Percentiles rank a stretch among this genome's conserved stretches.
Conservation (phyloP, 2,113 vertebrate species). For the Helogale parvula region DNA sequence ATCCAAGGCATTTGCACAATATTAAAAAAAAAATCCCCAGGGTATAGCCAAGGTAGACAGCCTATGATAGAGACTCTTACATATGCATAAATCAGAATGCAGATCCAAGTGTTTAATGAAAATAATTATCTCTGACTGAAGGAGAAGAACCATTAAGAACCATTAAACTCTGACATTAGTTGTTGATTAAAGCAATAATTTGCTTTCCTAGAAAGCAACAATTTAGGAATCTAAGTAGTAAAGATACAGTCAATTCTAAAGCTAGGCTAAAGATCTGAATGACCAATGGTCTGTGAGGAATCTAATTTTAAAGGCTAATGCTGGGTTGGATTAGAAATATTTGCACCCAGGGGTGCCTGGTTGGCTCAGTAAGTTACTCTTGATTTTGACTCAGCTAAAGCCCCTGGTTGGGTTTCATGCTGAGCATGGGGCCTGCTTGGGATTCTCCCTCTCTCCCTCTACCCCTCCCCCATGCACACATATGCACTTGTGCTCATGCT, state of each 20-base stretch:
- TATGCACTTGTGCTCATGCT: too few relatives aligned
- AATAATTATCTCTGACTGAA: slow-evolving; percentile 23
- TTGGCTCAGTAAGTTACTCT: too few relatives aligned
- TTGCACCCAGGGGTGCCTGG: not conserved
- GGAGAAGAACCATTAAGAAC: not conserved
- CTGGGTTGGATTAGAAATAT: not conserved
- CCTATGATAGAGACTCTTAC: not conserved
- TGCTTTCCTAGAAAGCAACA: not conserved
- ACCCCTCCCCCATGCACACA: too few relatives aligned
- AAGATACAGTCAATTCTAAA: not conserved
- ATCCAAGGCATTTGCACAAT: not conserved
- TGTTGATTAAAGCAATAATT: not conserved
- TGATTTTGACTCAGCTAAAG: too few relatives aligned
- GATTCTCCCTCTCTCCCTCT: too few relatives aligned
- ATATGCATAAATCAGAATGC: not conserved
- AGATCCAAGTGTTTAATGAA: not conserved
- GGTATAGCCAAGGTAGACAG: not conserved
- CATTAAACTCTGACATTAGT: not conserved
- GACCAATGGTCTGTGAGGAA: not conserved
- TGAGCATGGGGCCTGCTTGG: too few relatives aligned
- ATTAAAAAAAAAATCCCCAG: not conserved
- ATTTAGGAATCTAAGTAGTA: not conserved
- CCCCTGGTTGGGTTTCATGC: too few relatives aligned
- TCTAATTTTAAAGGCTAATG: not conserved
- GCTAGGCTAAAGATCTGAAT: not conserved